These are phyloP conservation scores for Amaurobius ferox DNA, from an alignment of 2,888 invertebrate genomes.

Conservation along the genomic window DNA sequence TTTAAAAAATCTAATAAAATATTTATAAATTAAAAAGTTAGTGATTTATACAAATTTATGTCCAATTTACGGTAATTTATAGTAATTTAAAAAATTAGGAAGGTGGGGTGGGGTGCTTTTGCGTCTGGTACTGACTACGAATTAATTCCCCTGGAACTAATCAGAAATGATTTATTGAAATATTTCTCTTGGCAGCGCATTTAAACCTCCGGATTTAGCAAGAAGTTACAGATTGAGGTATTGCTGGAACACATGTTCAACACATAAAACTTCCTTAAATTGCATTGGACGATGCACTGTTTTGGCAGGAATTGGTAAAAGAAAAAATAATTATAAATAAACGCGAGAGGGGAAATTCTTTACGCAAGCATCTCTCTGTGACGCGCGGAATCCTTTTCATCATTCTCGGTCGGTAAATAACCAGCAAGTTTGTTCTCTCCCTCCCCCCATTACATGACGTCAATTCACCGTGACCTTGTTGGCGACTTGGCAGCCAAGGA, in stretches of 20 bases:
- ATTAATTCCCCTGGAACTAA: too few species aligned
- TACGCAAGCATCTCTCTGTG: conserved; percentile 37
- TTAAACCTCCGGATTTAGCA: too few species aligned
- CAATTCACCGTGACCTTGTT: conserved; percentile 69
- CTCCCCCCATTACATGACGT: conserved; percentile 38
- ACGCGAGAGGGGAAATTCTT: neutral
- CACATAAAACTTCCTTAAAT: neutral
- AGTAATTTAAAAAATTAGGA: too few species aligned
- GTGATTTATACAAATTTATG: too few species aligned
- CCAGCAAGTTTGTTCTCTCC: conserved; percentile 28
- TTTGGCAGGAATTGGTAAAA: neutral
- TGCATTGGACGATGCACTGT: neutral
- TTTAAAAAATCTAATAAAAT: too few species aligned
- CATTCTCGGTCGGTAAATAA: conserved; percentile 38
- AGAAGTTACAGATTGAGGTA: too few species aligned
- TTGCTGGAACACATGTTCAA: neutral
- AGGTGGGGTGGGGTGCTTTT: too few species aligned
- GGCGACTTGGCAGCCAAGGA: conserved; percentile 56
- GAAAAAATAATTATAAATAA: conserved; percentile 4
- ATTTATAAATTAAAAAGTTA: too few species aligned
- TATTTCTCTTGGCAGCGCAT: too few species aligned
- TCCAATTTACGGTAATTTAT: too few species aligned
- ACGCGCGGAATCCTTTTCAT: conserved; percentile 53
- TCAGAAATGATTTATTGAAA: too few species aligned
- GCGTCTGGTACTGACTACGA: too few species aligned